A percentile compares a stretch with the other conserved stretches of the same genome.
phyloP scores from a whole-genome alignment of 2,797 vertebrate species.

The Sciurus carolinensis region DNA sequence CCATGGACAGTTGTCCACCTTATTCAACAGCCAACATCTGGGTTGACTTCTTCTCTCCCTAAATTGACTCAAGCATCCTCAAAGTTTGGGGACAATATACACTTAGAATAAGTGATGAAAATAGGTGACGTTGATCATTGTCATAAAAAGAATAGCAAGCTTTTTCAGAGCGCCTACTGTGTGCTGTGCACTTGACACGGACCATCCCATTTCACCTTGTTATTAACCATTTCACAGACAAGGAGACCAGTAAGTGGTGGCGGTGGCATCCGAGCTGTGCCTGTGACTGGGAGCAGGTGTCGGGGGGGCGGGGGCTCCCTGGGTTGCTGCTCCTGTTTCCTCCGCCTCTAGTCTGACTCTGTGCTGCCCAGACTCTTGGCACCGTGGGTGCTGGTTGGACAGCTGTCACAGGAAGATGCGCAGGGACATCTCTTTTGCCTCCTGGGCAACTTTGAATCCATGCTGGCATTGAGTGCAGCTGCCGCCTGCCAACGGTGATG shows the following conservation, averaged over 20 bases:
- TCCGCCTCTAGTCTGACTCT: no score
- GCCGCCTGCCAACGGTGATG: slow-evolving; percentile 66
- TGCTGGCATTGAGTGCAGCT: slow-evolving; percentile 80
- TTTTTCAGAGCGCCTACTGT: not conserved
- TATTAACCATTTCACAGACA: not conserved
- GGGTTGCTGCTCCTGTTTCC: rapidly evolving
- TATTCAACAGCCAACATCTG: rapidly evolving
- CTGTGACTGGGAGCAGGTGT: not conserved
- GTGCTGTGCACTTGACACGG: rapidly evolving
- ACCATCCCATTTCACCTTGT: not conserved
- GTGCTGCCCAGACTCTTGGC: rapidly evolving
- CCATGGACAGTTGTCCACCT: rapidly evolving
- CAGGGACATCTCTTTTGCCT: slow-evolving; percentile 76
- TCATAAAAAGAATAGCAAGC: rapidly evolving
- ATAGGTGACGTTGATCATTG: not conserved
- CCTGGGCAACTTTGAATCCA: slow-evolving; percentile 87
- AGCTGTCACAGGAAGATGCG: slow-evolving; percentile 61
- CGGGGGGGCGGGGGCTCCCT: rapidly evolving
- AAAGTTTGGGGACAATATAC: not conserved
- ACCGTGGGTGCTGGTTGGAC: slow-evolving; percentile 29
- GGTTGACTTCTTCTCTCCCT: not conserved
- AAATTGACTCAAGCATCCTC: not conserved
- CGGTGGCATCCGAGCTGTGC: rapidly evolving
- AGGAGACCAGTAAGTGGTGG: not conserved
- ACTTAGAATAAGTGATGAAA: not conserved